A percentile compares a stretch with the other conserved stretches of the same genome.
Conservation (phyloP, 2,888 invertebrate genomes). For the Nycteola revayana region DNA sequence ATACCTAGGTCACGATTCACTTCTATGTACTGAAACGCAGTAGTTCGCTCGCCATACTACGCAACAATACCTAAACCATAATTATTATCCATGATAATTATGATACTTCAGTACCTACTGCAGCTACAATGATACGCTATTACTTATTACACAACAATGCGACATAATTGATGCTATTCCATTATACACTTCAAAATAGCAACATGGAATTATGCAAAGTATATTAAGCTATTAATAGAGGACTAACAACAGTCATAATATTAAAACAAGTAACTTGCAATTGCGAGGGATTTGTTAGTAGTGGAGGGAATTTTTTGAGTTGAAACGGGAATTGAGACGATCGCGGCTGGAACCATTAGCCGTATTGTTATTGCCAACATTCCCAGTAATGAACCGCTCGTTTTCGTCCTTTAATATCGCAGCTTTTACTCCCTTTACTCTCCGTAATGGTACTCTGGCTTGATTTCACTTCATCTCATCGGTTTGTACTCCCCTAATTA, state of each 20-base stretch:
- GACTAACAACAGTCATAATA: slow-evolving; percentile 23
- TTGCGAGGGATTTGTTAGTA: slow-evolving; percentile 51
- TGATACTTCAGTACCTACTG: slow-evolving; percentile 34
- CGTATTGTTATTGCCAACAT: slow-evolving; percentile 79
- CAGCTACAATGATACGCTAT: slow-evolving; percentile 31
- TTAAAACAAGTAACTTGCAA: slow-evolving; percentile 25
- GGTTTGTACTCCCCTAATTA: slow-evolving; percentile 62
- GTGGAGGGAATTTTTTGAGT: slow-evolving; percentile 57
- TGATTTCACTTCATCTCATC: slow-evolving; percentile 64
- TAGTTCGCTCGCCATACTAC: slow-evolving; percentile 22
- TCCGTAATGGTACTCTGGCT: slow-evolving; percentile 58
- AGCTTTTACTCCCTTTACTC: slow-evolving; percentile 66
- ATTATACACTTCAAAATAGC: slow-evolving; percentile 32
- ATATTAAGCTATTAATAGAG: slow-evolving; percentile 19
- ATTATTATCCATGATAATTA: slow-evolving; percentile 39
- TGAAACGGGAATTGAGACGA: slow-evolving; percentile 64
- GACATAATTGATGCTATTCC: slow-evolving; percentile 44
- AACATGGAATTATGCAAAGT: slow-evolving; percentile 35
- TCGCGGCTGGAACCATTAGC: slow-evolving; percentile 71
- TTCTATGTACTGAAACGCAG: slow-evolving; percentile 28
- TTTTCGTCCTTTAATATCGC: slow-evolving; percentile 75
- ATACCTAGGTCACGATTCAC: slow-evolving; percentile 31
- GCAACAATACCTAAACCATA: slow-evolving; percentile 19
- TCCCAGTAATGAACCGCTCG: slow-evolving; percentile 77
- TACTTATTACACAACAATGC: slow-evolving; percentile 48